Percentiles rank a stretch among this genome's conserved stretches.
These are phyloP conservation scores for Danaus plexippus DNA, from an alignment of 1,140 invertebrate genomes.

Conservation along the genomic window DNA sequence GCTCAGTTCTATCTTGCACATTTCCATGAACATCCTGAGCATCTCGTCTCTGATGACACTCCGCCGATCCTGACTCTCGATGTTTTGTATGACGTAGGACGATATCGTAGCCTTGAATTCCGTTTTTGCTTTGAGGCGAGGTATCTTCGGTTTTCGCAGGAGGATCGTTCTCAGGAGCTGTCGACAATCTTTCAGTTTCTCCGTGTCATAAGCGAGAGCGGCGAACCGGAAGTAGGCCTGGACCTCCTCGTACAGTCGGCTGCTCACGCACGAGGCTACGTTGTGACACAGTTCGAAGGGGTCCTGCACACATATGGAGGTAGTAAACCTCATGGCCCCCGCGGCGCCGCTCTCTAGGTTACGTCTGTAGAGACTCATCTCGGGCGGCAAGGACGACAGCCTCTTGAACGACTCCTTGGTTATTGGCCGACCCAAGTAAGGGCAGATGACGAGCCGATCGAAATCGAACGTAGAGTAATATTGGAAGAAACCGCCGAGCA, in stretches of 20 bases:
- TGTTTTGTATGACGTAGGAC: slow-evolving; percentile 24
- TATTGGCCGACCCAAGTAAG: slow-evolving; percentile 56
- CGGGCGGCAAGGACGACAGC: slow-evolving; percentile 22
- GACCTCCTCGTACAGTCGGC: slow-evolving; percentile 29
- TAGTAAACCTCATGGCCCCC: slow-evolving; percentile 38
- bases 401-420: slow-evolving; percentile 38
- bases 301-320: slow-evolving; percentile 67
- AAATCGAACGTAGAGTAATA: slow-evolving; percentile 68
- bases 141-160: slow-evolving; percentile 31
- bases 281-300: slow-evolving; percentile 70
- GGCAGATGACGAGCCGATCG: slow-evolving; percentile 58
- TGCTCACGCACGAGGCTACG: slow-evolving; percentile 47
- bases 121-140: slow-evolving; percentile 12
- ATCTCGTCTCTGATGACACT: slow-evolving; percentile 25
- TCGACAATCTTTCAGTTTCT: slow-evolving; percentile 20
- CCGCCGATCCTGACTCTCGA: slow-evolving; percentile 36
- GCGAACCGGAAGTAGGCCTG: slow-evolving; percentile 35
- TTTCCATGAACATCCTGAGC: slow-evolving; percentile 30
- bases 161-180: slow-evolving; percentile 35
- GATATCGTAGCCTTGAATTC: slow-evolving; percentile 34
- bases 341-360: slow-evolving; percentile 25
- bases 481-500: slow-evolving; percentile 67
- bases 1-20: slow-evolving; percentile 30
- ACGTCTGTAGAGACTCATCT: slow-evolving; percentile 39
- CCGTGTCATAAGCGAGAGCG: slow-evolving; percentile 34